Conservation (phyloP, 1,140 invertebrate species). For the Choristoneura fumiferana region DNA sequence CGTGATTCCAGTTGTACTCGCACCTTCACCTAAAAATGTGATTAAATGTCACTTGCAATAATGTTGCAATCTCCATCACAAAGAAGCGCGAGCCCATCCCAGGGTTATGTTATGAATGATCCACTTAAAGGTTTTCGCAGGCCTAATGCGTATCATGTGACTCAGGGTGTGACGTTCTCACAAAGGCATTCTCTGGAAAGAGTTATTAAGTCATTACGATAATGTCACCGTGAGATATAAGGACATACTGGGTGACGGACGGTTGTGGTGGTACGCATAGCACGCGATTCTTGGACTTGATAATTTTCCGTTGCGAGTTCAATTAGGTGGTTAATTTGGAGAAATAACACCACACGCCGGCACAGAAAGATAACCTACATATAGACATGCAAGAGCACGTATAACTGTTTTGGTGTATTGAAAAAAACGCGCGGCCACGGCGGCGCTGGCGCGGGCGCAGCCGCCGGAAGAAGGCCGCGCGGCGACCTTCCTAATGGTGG, state of each 20-base stretch:
- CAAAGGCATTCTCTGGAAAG: slow-evolving; percentile 65
- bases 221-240: slow-evolving; percentile 59
- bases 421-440: slow-evolving; percentile 61
- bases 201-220: slow-evolving; percentile 65
- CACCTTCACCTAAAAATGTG: slow-evolving; percentile 35
- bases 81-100: slow-evolving; percentile 22
- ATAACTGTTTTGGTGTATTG: slow-evolving; percentile 65
- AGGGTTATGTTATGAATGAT: slow-evolving; percentile 21
- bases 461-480: slow-evolving; percentile 68
- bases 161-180: slow-evolving; percentile 64
- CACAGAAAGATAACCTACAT: slow-evolving; percentile 73
- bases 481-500: slow-evolving; percentile 69
- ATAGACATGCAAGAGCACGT: slow-evolving; percentile 62
- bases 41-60: slow-evolving; percentile 31
- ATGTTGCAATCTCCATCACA: slow-evolving; percentile 24
- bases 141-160: slow-evolving; percentile 51
- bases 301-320: slow-evolving; percentile 37
- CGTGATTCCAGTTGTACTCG: slow-evolving; percentile 21
- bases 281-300: slow-evolving; percentile 38
- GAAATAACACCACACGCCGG: slow-evolving; percentile 53
- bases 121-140: slow-evolving; percentile 53
- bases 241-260: slow-evolving; percentile 40
- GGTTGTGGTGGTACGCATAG: slow-evolving; percentile 37
- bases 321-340: slow-evolving; percentile 62
- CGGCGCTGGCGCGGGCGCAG: slow-evolving; percentile 31